Base-by-base conservation (phyloP, 2,797 vertebrate species). In the Denticeps clupeoides region DNA sequence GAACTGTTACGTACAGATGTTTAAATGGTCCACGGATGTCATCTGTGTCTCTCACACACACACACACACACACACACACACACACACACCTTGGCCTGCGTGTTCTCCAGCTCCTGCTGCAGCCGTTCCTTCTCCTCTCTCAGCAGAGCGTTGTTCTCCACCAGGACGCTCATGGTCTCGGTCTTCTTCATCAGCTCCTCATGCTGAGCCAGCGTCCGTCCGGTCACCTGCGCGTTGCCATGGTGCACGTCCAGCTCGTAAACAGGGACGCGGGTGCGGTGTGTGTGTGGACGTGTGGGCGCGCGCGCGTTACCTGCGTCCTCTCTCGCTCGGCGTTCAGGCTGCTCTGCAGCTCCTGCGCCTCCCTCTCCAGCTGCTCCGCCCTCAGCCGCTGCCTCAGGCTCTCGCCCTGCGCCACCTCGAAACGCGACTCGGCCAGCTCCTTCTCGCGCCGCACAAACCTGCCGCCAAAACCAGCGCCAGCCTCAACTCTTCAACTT, bases 141-240 rank as follows among this genome's bases (percentile, higher is more conserved):
- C 11, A 99, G 70, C 77, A 92, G 87, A 69, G 89, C 93, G 72
- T 98, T 99, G 29, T 88, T 91, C 72, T 97, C 94, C 74, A 95
- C 78, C 22, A 99, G 72, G 13, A 99, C 86, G 2, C 87, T 93
- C 93, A 99, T 92, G 0, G 93, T 98, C 70, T 99, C 90, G 0
- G 91, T 98, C 73, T 97, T 99, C 67, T 94, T 97, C 92, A 99
- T 95, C 44, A 99, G 76, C 53, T 97, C 95, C 55, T 98, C 94
- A 28, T 99, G 94, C 51, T 98, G 93, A 29, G 88, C 81, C 72
- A 97, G 77, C 1, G 93, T 95, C 81, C 91, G 97, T 7, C 89
- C 81, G 4, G 93, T 97, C 43, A 97, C 89, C 95, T 98, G 51
- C 2, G 19, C n/a, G n/a, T n/a, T n/a, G n/a, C n/a, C n/a, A n/a